Percentiles rank a stretch among this genome's conserved stretches.
phyloP scores from a whole-genome alignment of 2,113 vertebrate genomes.

The Python bivittatus region DNA sequence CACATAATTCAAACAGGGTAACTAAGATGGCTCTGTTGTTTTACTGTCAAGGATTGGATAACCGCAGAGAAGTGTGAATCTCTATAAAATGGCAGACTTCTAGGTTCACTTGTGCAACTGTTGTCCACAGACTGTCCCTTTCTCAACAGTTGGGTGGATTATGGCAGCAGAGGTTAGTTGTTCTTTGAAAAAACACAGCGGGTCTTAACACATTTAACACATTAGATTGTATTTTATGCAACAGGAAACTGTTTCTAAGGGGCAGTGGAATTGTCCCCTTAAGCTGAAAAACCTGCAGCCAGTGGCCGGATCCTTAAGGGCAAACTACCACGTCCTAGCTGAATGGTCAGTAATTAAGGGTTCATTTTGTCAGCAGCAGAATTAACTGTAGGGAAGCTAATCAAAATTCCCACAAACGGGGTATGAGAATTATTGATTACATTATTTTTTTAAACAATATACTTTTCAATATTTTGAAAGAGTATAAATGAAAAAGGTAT shows the following conservation, averaged over 20 bases:
- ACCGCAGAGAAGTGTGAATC: slow-evolving; percentile 30
- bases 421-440: neutral
- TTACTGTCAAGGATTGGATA: slow-evolving; percentile 35
- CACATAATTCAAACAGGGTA: slow-evolving; percentile 42
- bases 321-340: neutral
- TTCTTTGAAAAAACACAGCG: slow-evolving; percentile 15
- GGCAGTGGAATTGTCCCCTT: neutral
- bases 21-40: slow-evolving; percentile 52
- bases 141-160: neutral
- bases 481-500: too few species aligned
- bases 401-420: neutral
- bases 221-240: neutral
- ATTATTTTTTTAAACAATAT: too few species aligned
- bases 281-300: neutral
- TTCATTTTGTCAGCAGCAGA: neutral
- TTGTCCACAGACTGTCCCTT: neutral
- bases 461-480: too few species aligned
- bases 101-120: slow-evolving; percentile 20
- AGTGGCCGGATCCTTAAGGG: neutral
- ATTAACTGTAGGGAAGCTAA: neutral
- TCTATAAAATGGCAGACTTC: slow-evolving; percentile 2
- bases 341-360: neutral
- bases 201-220: neutral
- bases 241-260: neutral
- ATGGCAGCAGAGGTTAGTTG: neutral